Base-by-base conservation (phyloP, 2,888 invertebrate genomes). In the Trissolcus brochymenae region DNA sequence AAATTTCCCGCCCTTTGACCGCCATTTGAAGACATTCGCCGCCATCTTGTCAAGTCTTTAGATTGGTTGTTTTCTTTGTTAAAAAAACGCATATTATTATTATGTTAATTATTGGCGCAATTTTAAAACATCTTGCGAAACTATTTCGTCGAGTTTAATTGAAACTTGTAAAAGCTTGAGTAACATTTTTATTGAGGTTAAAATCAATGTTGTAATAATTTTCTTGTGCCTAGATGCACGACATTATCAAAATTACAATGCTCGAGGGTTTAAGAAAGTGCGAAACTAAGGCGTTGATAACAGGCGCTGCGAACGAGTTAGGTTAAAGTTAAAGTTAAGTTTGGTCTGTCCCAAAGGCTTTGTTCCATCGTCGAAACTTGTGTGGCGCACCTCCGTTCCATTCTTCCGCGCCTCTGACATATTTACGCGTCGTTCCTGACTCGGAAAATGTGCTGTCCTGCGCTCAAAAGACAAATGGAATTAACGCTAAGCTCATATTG, bases 351-450 rank as follows among this genome's bases (percentile, higher is more conserved):
- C 67, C 59, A 21, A 21, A 17, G 66, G 50, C 66, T 66, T 59
- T 60, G 53, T 60, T 61, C 49, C 11, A 17, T 40, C 35, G 54
- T 40, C 16, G 53, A 76, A 67, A 62, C 68, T 71, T 76, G 55
- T 56, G 51, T 51, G 51, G 17, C 51, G 51, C 17, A 17, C 14
- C 16, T 17, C 51, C 35, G 35, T 35, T 13, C 29, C 17, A 3
- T 29, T 6, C 53, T 35, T 7, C 65, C 55, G 29, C 67, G 59
- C 43, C 17, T 50, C 60, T 77, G 68, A 68, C 76, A 76, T 76
- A 76, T 76, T 76, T 76, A 76, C 71, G 72, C 71, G 71, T 64
- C 77, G 73, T 61, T 59, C 65, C 73, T 65, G 77, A 73, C 64
- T 73, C 73, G 77, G 77, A 77, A 77, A 77, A 77, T 77, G 64